These are phyloP conservation scores for Drosophila kikkawai DNA, from an alignment of 1,140 invertebrate species.

Conservation along the genomic window DNA sequence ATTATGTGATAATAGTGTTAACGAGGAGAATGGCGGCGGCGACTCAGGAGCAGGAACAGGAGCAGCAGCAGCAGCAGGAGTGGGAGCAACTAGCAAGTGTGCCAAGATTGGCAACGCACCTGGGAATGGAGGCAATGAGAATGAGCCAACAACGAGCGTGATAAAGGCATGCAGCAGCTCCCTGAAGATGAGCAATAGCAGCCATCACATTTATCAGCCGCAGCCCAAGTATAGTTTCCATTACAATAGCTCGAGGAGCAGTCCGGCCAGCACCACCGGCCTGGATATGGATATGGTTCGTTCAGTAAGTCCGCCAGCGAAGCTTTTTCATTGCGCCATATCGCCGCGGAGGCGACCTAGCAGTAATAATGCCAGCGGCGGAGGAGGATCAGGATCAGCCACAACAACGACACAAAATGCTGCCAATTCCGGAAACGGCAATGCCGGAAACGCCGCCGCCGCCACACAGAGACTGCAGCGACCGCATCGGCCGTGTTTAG, in stretches of 20 bases:
- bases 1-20: slow-evolving; percentile 85
- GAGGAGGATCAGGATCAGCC: slow-evolving; percentile 12
- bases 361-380: slow-evolving; percentile 69
- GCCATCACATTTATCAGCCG: slow-evolving; percentile 83
- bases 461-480: slow-evolving; percentile 88
- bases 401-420: slow-evolving; percentile 42
- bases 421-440: slow-evolving; percentile 42
- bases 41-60: slow-evolving; percentile 23
- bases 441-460: slow-evolving; percentile 47
- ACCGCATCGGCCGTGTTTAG: slow-evolving; percentile 93
- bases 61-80: slow-evolving; percentile 28
- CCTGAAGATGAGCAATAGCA: slow-evolving; percentile 83
- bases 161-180: slow-evolving; percentile 79
- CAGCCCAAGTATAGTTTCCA: slow-evolving; percentile 84
- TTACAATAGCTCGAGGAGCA: slow-evolving; percentile 78
- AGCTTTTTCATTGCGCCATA: slow-evolving; percentile 89
- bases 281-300: slow-evolving; percentile 85
- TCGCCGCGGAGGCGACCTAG: slow-evolving; percentile 88
- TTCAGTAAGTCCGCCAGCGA: slow-evolving; percentile 90
- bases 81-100: slow-evolving; percentile 48
- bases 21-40: slow-evolving; percentile 80
- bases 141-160: slow-evolving; percentile 61
- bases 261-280: slow-evolving; percentile 84
- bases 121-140: slow-evolving; percentile 54
- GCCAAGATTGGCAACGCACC: slow-evolving; percentile 44